These are phyloP conservation scores for Willisornis vidua DNA, from an alignment of 2,113 vertebrate genomes.

Conservation along the genomic window DNA sequence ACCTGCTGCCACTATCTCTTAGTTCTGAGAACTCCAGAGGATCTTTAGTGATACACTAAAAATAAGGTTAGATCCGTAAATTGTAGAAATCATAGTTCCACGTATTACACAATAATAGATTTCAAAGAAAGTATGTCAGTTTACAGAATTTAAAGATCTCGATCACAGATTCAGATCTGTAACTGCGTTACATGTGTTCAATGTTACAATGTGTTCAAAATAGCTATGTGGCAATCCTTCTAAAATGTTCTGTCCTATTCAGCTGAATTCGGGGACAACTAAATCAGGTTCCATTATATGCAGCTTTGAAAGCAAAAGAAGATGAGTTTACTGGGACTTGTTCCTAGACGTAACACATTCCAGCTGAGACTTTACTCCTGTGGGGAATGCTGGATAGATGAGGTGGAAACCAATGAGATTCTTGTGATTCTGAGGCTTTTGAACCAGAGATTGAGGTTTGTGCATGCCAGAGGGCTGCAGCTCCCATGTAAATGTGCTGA, in stretches of 20 bases:
- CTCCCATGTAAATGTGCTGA: not conserved
- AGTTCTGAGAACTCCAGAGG: not conserved
- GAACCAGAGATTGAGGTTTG: not conserved
- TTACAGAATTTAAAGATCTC: not conserved
- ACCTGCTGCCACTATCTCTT: not conserved
- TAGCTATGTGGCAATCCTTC: not conserved
- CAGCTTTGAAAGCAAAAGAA: not conserved
- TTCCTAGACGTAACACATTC: not conserved
- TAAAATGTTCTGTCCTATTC: not conserved
- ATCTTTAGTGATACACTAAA: not conserved
- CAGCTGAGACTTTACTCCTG: not conserved
- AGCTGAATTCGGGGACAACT: not conserved
- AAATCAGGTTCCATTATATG: not conserved
- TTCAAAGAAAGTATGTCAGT: not conserved
- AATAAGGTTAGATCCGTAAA: not conserved
- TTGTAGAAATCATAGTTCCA: not conserved
- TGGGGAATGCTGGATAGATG: not conserved
- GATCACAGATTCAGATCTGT: not conserved
- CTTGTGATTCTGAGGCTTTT: not conserved
- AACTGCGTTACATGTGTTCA: not conserved
- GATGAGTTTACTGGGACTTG: not conserved
- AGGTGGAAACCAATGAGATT: not conserved
- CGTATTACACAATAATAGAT: not conserved
- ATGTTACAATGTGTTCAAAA: not conserved
- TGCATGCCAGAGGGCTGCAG: not conserved